Evolutionary conservation across 92 coral and sea anemone genomes (phyloP).

Genomic region (Desmophyllum pertusum): DNA sequence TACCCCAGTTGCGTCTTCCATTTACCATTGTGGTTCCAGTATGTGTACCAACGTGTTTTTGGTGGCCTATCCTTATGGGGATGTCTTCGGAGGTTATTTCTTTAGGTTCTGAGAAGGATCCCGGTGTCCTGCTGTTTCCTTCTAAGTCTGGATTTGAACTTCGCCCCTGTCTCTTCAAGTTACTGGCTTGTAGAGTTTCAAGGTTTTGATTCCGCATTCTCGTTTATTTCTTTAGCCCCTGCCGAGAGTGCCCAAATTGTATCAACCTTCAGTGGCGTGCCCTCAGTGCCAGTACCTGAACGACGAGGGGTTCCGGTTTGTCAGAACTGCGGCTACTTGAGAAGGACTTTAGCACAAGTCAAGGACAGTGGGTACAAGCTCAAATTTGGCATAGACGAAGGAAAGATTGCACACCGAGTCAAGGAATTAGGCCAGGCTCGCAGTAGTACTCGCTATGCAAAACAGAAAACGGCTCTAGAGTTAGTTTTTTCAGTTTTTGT

Average conservation of each 20-base stretch:
- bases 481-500: slow-evolving; percentile 21
- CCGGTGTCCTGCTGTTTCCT: slow-evolving; percentile 19
- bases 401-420: background rate
- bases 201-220: background rate
- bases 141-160: slow-evolving; percentile 21
- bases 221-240: background rate
- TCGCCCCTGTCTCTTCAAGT: slow-evolving; percentile 24
- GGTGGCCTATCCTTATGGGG: slow-evolving; percentile 35
- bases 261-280: slow-evolving; percentile 20
- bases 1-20: background rate
- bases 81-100: background rate
- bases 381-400: slow-evolving; percentile 11
- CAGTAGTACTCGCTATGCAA: slow-evolving; percentile 8
- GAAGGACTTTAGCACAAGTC: background rate
- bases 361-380: no score
- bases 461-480: slow-evolving; percentile 45
- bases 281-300: slow-evolving; percentile 29
- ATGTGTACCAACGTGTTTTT: background rate
- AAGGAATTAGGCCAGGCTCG: background rate
- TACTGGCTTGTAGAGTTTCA: background rate
- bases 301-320: slow-evolving; percentile 24
- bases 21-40: slow-evolving; percentile 42
- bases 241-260: slow-evolving; percentile 27
- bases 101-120: no score
- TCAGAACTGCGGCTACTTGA: slow-evolving; percentile 33